Conservation (phyloP, 2,797 vertebrate genomes). For the Bradypus variegatus region DNA sequence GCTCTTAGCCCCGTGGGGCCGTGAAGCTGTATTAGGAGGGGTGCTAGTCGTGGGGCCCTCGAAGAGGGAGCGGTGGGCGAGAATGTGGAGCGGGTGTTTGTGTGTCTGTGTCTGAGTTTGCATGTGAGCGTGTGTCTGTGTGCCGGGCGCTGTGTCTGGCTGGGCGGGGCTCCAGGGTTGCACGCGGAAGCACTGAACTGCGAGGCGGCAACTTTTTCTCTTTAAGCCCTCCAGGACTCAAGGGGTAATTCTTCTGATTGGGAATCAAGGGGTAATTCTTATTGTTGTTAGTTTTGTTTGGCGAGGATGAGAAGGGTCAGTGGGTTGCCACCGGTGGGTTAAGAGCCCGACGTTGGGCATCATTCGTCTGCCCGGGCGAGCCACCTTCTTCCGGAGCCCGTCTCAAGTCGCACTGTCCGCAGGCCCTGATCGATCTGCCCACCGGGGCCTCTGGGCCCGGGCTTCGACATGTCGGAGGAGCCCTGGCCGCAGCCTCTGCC, state of each 20-base stretch:
- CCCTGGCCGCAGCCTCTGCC: conserved; percentile 54
- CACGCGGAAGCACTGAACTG: not conserved
- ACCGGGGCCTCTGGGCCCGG: conserved; percentile 56
- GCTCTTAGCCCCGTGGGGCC: not conserved
- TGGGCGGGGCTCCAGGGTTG: not conserved
- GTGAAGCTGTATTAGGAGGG: not conserved
- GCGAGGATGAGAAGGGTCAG: not conserved
- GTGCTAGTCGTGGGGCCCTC: conserved; percentile 35
- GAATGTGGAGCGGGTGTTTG: not conserved
- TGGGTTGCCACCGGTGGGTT: not conserved
- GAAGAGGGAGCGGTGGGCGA: conserved; percentile 11
- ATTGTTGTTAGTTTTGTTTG: not conserved
- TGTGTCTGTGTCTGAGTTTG: not conserved
- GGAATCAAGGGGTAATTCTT: not conserved
- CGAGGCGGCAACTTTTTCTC: not conserved
- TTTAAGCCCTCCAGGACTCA: not conserved
- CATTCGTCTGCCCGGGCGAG: not conserved
- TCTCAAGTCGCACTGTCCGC: not conserved
- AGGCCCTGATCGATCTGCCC: conserved; percentile 46
- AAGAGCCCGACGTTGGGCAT: not conserved
- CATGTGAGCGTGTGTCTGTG: not conserved
- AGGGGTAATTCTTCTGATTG: not conserved
- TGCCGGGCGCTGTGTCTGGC: not conserved
- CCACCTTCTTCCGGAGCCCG: not conserved
- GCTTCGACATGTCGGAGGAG: conserved; percentile 65